phyloP scores from a whole-genome alignment of 1,140 invertebrate species.

The Penaeus chinensis region DNA sequence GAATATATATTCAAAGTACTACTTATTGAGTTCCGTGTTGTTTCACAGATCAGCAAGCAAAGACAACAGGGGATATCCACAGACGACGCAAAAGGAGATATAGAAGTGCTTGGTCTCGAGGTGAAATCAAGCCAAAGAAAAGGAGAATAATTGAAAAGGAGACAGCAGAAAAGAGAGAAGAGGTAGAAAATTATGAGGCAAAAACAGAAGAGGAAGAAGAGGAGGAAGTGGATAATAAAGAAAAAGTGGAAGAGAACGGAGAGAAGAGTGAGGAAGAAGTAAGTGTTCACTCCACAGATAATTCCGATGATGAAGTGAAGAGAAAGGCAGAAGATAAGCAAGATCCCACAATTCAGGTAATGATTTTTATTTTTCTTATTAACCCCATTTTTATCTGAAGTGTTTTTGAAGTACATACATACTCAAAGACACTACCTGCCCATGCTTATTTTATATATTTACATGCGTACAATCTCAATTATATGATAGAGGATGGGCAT shows the following conservation, averaged over 20 bases:
- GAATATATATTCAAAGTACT: too few relatives aligned
- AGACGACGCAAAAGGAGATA: conserved; percentile 34
- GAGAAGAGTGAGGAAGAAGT: conserved; percentile 47
- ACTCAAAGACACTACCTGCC: too few relatives aligned
- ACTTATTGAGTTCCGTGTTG: too few relatives aligned
- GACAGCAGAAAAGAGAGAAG: conserved; percentile 33
- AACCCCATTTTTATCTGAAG: too few relatives aligned
- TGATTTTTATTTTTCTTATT: background rate
- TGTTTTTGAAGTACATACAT: too few relatives aligned
- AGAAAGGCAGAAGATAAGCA: background rate
- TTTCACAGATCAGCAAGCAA: background rate
- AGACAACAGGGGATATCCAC: conserved; percentile 33
- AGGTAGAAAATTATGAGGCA: conserved; percentile 15
- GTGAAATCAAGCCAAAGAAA: conserved; percentile 44
- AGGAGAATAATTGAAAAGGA: conserved; percentile 50
- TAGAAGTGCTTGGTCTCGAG: conserved; percentile 52
- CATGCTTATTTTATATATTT: too few relatives aligned
- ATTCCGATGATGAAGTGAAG: conserved; percentile 33
- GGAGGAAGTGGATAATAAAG: conserved; percentile 14
- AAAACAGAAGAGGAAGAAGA: conserved; percentile 20
- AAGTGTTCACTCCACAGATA: conserved; percentile 44
- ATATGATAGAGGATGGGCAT: too few relatives aligned
- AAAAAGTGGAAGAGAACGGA: conserved; percentile 32
- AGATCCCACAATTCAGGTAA: background rate
- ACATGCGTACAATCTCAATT: too few relatives aligned